A percentile compares a stretch with the other conserved stretches of the same genome.
phyloP scores from a whole-genome alignment of 2,113 vertebrate genomes.

The Jaculus jaculus region DNA sequence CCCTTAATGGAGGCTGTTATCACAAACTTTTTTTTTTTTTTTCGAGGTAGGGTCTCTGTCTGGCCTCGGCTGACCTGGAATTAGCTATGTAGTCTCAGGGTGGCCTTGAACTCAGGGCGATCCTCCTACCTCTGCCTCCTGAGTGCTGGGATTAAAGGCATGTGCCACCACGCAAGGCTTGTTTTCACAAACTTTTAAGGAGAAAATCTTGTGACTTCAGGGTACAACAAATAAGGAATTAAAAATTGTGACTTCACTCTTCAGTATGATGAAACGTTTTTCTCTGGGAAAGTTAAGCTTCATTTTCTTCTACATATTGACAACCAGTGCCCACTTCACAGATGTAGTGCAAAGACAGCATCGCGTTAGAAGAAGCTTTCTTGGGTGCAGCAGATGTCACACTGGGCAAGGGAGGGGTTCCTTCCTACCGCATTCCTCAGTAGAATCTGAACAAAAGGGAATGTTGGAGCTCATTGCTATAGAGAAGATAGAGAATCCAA shows the following conservation, averaged over 20 bases:
- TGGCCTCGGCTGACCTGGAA: too few relatives aligned
- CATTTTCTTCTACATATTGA: background rate
- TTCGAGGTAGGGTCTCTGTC: too few relatives aligned
- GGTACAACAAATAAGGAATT: background rate
- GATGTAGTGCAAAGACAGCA: background rate
- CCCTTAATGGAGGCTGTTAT: background rate
- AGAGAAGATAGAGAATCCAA: background rate
- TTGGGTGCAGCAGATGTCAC: background rate
- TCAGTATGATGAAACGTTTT: background rate
- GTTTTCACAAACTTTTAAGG: background rate
- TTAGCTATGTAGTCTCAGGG: too few relatives aligned
- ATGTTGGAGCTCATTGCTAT: background rate
- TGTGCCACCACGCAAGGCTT: too few relatives aligned
- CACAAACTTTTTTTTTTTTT: background rate
- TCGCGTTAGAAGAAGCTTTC: background rate
- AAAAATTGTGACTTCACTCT: background rate
- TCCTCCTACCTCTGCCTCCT: too few relatives aligned
- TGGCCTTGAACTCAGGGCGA: too few relatives aligned
- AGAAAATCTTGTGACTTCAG: background rate
- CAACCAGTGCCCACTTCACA: background rate
- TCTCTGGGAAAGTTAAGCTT: background rate
- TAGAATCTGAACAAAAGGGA: background rate
- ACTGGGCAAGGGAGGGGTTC: background rate
- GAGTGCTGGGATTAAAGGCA: too few relatives aligned
- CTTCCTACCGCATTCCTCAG: background rate